Evolutionary conservation across 2,797 vertebrate genomes (phyloP).

Genomic region (Eremophila alpestris): DNA sequence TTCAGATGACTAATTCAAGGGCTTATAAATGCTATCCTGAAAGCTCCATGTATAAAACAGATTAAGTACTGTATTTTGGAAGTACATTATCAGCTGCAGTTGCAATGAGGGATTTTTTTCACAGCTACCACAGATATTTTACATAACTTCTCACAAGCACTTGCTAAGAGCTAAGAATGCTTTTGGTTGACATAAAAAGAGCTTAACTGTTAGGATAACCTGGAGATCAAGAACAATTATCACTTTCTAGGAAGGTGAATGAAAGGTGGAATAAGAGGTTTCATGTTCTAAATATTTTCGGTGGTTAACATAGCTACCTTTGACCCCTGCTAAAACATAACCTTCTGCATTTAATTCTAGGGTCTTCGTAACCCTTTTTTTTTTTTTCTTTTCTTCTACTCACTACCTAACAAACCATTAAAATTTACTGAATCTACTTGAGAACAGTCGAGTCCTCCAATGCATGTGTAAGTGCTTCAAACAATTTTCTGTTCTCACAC

Average conservation of each 20-base stretch:
- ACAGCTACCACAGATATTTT: not conserved
- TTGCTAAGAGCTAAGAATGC: not conserved
- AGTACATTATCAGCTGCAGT: not conserved
- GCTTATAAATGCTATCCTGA: not conserved
- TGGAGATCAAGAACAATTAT: not conserved
- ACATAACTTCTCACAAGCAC: not conserved
- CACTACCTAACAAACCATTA: not conserved
- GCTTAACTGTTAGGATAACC: not conserved
- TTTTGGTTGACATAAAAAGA: not conserved
- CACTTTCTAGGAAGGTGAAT: not conserved
- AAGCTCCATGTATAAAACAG: not conserved
- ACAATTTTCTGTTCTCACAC: not conserved
- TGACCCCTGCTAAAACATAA: not conserved
- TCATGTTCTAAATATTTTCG: not conserved
- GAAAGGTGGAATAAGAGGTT: not conserved
- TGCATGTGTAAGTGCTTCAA: not conserved
- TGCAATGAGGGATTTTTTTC: not conserved
- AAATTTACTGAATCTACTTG: not conserved
- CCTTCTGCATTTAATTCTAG: not conserved
- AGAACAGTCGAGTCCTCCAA: not conserved
- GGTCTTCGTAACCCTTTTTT: not conserved
- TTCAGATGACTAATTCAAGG: not conserved
- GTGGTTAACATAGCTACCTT: not conserved
- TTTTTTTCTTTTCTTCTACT: not conserved
- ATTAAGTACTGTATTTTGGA: not conserved